phyloP scores from a whole-genome alignment of 2,797 vertebrate species.

The Pseudochaenichthys georgianus region DNA sequence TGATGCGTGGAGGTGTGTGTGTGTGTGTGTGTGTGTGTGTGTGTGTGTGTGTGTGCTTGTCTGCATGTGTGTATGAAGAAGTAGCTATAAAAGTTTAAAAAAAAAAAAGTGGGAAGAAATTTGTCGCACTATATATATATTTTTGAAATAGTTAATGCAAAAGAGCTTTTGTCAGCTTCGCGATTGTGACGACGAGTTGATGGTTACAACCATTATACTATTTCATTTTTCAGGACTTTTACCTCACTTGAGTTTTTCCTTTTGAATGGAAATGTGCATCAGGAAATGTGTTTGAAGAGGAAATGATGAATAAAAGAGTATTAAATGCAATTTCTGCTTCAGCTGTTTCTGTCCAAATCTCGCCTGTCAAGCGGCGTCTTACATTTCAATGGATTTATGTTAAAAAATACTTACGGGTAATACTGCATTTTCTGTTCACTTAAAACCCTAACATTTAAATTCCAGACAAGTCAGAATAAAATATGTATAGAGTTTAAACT shows the following conservation, averaged over 20 bases:
- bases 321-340: constrained; percentile 64
- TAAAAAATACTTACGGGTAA: not conserved
- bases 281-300: constrained; percentile 85
- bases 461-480: too few species aligned
- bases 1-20: constrained; percentile 46
- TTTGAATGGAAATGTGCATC: constrained; percentile 81
- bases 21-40: too few species aligned
- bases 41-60: constrained; percentile 56
- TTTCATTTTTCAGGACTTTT: constrained; percentile 88
- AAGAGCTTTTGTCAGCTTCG: constrained; percentile 75
- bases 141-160: constrained; percentile 74
- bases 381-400: not conserved
- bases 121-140: constrained; percentile 70
- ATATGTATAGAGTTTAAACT: not conserved
- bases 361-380: rapidly evolving
- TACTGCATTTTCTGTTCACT: not conserved
- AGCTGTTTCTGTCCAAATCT: constrained; percentile 11
- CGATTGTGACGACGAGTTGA: constrained; percentile 75
- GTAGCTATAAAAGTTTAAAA: constrained; percentile 61
- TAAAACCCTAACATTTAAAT: not conserved
- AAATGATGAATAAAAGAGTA: constrained; percentile 81
- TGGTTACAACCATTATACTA: constrained; percentile 71
- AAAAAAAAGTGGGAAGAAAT: constrained; percentile 39
- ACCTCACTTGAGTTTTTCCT: constrained; percentile 86
- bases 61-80: constrained; percentile 68